Conservation (phyloP, 2,888 invertebrate species). For the Dryobota labecula region DNA sequence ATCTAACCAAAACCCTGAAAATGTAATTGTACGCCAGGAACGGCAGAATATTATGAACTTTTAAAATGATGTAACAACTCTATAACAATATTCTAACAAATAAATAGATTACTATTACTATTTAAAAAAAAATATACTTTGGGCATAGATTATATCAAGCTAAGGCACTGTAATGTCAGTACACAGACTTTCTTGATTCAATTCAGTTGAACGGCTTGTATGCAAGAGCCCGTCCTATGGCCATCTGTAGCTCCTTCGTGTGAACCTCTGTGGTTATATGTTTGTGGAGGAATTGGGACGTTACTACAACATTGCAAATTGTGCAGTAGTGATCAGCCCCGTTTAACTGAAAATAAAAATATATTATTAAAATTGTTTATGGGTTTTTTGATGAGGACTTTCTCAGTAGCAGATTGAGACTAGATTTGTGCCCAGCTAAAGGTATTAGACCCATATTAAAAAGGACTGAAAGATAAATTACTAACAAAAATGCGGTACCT, state of each 20-base stretch:
- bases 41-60: too few relatives aligned
- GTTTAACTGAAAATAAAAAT: conserved; percentile 72
- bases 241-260: conserved; percentile 68
- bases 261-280: conserved; percentile 75
- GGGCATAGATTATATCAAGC: not conserved
- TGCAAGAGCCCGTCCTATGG: conserved; percentile 60
- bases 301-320: conserved; percentile 76
- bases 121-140: too few relatives aligned
- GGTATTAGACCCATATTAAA: not conserved
- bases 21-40: too few relatives aligned
- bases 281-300: conserved; percentile 62
- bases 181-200: not conserved
- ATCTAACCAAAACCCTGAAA: too few relatives aligned
- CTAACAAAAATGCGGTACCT: not conserved
- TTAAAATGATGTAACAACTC: too few relatives aligned
- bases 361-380: not conserved
- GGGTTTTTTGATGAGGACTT: too few relatives aligned
- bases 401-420: not conserved
- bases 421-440: too few relatives aligned
- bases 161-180: not conserved
- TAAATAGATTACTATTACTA: too few relatives aligned
- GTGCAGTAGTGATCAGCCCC: conserved; percentile 74
- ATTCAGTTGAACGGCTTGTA: conserved; percentile 64
- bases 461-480: not conserved
- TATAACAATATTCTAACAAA: too few relatives aligned